These are phyloP conservation scores for Eumeta japonica DNA, from an alignment of 1,140 invertebrate genomes.

Conservation along the genomic window DNA sequence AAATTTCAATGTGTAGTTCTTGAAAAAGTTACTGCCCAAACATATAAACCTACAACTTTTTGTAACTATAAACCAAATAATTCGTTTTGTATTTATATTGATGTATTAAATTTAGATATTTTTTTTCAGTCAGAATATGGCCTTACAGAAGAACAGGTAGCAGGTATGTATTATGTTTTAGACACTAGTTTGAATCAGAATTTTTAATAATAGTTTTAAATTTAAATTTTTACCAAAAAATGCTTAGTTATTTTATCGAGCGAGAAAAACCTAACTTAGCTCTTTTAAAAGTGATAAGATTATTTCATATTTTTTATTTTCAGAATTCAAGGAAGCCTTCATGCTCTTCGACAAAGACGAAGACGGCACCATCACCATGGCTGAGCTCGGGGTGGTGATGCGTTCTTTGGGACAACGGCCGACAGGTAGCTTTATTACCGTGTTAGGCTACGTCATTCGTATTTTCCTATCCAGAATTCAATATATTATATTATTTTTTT, in stretches of 20 bases:
- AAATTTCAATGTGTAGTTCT: too few relatives aligned
- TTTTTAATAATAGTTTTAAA: not conserved
- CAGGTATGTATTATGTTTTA: conserved; percentile 60
- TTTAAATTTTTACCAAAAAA: not conserved
- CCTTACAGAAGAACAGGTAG: conserved; percentile 81
- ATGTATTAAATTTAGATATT: conserved; percentile 23
- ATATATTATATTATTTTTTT: too few relatives aligned
- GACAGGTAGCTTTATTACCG: too few relatives aligned
- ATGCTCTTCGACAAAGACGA: conserved; percentile 92
- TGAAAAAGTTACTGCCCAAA: too few relatives aligned
- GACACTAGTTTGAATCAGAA: too few relatives aligned
- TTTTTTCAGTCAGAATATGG: conserved; percentile 81
- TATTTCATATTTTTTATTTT: conserved; percentile 19
- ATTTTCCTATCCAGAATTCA: too few relatives aligned
- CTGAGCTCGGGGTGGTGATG: conserved; percentile 87
- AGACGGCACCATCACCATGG: conserved; percentile 86
- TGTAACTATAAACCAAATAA: too few relatives aligned
- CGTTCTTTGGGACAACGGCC: conserved; percentile 83
- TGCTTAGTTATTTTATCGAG: too few relatives aligned
- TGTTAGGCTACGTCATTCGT: too few relatives aligned
- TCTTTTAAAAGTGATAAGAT: conserved; percentile 5
- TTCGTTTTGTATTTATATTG: too few relatives aligned
- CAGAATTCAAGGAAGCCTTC: conserved; percentile 90
- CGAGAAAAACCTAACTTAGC: not conserved
- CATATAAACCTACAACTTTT: too few relatives aligned